Percentiles rank a stretch among this genome's conserved stretches.
phyloP scores from a whole-genome alignment of 2,888 invertebrate species.

The Lomographa bimaculata region DNA sequence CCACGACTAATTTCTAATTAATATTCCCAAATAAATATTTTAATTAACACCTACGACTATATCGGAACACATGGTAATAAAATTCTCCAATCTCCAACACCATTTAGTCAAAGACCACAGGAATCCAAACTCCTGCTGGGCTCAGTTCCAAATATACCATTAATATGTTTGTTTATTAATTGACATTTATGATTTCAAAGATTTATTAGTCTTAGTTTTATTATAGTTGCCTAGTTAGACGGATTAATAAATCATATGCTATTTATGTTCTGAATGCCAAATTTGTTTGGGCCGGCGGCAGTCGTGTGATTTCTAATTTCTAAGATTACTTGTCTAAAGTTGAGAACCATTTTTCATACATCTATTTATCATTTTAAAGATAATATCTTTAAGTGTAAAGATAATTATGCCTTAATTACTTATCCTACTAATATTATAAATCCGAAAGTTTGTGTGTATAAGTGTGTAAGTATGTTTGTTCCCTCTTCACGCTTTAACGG shows the following conservation, averaged over 20 bases:
- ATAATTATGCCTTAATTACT: too few species aligned
- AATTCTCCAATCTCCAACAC: slow-evolving; percentile 40
- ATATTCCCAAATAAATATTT: slow-evolving; percentile 35
- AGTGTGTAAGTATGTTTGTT: too few species aligned
- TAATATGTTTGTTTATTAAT: slow-evolving; percentile 22
- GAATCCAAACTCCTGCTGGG: slow-evolving; percentile 18
- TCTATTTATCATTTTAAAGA: too few species aligned
- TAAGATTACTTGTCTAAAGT: too few species aligned
- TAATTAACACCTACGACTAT: slow-evolving; percentile 43
- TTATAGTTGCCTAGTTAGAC: slow-evolving; percentile 14
- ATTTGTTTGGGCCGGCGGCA: slow-evolving; percentile 7
- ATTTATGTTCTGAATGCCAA: slow-evolving; percentile 18
- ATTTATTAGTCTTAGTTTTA: slow-evolving; percentile 17
- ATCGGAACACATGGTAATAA: slow-evolving; percentile 29
- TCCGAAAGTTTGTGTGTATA: too few species aligned
- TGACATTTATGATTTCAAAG: slow-evolving; percentile 19
- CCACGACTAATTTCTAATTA: slow-evolving; percentile 30
- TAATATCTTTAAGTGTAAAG: too few species aligned
- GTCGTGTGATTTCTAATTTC: slow-evolving; percentile 8
- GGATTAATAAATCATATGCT: slow-evolving; percentile 18
- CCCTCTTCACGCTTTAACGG: too few species aligned
- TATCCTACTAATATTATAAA: too few species aligned
- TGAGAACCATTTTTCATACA: too few species aligned
- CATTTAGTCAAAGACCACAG: slow-evolving; percentile 28
- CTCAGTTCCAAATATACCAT: slow-evolving; percentile 16